Conservation (phyloP, 2,888 invertebrate species). For the Epistrophella euchroma region DNA sequence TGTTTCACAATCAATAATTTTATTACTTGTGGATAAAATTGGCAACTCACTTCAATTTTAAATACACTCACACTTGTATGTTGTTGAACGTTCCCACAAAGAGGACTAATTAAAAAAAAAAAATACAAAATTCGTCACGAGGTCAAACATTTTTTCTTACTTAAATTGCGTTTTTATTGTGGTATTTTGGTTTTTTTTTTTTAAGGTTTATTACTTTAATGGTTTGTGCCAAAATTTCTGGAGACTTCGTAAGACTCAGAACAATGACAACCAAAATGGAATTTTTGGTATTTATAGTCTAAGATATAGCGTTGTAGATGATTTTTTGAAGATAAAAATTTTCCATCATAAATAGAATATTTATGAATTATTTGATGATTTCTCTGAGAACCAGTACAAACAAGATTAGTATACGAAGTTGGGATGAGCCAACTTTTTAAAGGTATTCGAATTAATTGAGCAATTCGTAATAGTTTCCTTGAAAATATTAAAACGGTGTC, state of each 20-base stretch:
- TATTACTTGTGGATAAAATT: conserved; percentile 13
- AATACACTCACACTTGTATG: not conserved
- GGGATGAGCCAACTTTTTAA: no score
- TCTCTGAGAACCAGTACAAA: no score
- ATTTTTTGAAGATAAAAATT: no score
- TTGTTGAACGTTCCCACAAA: not conserved
- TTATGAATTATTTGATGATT: no score
- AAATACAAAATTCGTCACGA: not conserved
- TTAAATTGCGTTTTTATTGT: conserved; percentile 1
- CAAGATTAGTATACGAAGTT: no score
- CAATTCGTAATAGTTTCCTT: no score
- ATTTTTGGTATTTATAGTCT: not conserved
- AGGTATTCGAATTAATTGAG: no score
- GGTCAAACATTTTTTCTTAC: not conserved
- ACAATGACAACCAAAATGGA: not conserved
- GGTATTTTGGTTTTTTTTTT: not conserved
- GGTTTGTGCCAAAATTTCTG: not conserved
- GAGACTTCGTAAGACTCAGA: not conserved
- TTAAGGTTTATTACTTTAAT: not conserved
- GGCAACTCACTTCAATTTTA: not conserved
- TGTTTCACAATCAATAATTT: conserved; percentile 11
- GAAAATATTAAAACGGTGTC: no score
- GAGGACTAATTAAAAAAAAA: not conserved
- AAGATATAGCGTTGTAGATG: not conserved
- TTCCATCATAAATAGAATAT: no score